Evolutionary conservation across 2,888 invertebrate genomes (phyloP).

Genomic region (Amphipoea lucens): DNA sequence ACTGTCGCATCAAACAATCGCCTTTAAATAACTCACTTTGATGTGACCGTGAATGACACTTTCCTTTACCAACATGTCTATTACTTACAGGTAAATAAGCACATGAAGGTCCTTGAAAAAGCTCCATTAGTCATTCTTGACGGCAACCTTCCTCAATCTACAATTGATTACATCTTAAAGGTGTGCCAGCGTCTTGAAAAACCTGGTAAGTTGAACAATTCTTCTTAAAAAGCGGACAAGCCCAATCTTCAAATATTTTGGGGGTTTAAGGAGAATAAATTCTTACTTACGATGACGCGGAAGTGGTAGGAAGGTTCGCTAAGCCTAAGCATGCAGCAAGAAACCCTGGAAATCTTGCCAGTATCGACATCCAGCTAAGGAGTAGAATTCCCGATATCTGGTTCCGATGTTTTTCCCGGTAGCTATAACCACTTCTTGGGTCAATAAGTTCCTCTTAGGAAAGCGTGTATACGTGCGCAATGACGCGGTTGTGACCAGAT

Average conservation of each 20-base stretch:
- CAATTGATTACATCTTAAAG: conserved; percentile 92
- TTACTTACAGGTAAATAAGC: conserved; percentile 89
- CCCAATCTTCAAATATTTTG: not conserved
- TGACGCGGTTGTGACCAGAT: not conserved
- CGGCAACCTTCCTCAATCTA: conserved; percentile 93
- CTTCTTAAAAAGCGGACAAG: not conserved
- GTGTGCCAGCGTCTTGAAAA: conserved; percentile 91
- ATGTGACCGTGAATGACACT: not conserved
- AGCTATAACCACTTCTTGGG: no score
- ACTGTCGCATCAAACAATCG: conserved; percentile 24
- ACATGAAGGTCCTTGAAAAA: conserved; percentile 90
- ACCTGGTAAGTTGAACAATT: conserved; percentile 91
- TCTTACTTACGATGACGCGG: not conserved
- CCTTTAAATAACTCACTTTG: conserved; percentile 14
- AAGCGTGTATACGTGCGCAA: not conserved
- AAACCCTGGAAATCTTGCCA: not conserved
- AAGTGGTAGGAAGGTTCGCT: not conserved
- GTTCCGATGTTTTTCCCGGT: not conserved
- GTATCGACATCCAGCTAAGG: not conserved
- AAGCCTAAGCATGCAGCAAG: not conserved
- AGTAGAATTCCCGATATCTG: not conserved
- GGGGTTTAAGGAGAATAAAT: not conserved
- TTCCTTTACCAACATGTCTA: conserved; percentile 8
- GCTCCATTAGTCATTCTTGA: conserved; percentile 95
- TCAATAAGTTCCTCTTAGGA: not conserved